These are phyloP conservation scores for Podarcis lilfordi DNA, from an alignment of 2,797 vertebrate species.

Conservation along the genomic window DNA sequence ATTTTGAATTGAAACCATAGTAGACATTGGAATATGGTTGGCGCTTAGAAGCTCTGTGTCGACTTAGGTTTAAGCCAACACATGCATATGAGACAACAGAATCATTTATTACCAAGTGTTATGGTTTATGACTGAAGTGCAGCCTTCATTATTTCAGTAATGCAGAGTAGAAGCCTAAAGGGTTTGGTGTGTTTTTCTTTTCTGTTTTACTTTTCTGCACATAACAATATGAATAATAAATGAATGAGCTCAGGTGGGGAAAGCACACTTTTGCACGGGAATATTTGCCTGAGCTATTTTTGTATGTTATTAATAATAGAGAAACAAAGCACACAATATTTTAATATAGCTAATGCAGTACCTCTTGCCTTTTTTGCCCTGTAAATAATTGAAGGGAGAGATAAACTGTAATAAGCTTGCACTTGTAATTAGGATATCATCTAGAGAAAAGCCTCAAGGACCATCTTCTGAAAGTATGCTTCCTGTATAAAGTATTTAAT, in stretches of 20 bases:
- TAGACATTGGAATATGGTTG: slow-evolving; percentile 6
- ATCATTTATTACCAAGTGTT: slow-evolving; percentile 54
- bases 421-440: slow-evolving; percentile 76
- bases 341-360: slow-evolving; percentile 73
- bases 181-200: slow-evolving; percentile 33
- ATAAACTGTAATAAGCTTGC: slow-evolving; percentile 74
- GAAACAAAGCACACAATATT: slow-evolving; percentile 62
- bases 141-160: slow-evolving; percentile 35
- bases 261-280: slow-evolving; percentile 58
- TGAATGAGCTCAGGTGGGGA: slow-evolving; percentile 61
- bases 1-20: background rate
- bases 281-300: slow-evolving; percentile 71
- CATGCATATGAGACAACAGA: slow-evolving; percentile 69
- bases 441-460: slow-evolving; percentile 77
- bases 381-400: slow-evolving; percentile 83
- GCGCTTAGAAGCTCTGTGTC: slow-evolving; percentile 55
- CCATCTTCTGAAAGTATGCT: slow-evolving; percentile 79
- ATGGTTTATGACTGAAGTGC: background rate
- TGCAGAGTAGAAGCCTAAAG: slow-evolving; percentile 62
- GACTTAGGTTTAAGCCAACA: slow-evolving; percentile 67
- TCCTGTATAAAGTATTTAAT: slow-evolving; percentile 84
- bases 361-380: slow-evolving; percentile 70
- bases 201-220: slow-evolving; percentile 40
- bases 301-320: slow-evolving; percentile 68
- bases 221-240: slow-evolving; percentile 60